A percentile compares a stretch with the other conserved stretches of the same genome.
Evolutionary conservation across 1,140 invertebrate species (phyloP).

Genomic region (Drosophila elegans): DNA sequence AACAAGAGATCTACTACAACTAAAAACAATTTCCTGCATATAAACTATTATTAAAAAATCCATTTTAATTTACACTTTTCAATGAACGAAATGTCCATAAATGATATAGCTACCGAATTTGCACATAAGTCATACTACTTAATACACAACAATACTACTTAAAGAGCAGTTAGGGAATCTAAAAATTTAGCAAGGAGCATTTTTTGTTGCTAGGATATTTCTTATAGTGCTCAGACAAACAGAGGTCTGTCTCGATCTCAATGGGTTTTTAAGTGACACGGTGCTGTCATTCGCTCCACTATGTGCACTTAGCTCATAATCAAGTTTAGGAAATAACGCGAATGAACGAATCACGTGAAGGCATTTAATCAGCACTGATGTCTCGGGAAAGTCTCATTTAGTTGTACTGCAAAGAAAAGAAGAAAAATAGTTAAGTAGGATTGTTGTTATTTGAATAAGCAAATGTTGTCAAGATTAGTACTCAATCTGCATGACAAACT

Average conservation of each 20-base stretch:
- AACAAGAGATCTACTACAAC: no score
- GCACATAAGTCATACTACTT: no score
- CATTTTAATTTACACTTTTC: no score
- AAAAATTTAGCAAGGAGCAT: not conserved
- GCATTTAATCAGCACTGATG: conserved; percentile 31
- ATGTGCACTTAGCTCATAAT: conserved; percentile 38
- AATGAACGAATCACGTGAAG: conserved; percentile 8
- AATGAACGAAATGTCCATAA: no score
- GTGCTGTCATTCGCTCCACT: conserved; percentile 24
- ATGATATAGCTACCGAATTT: no score
- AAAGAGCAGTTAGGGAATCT: no score
- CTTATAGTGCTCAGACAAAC: not conserved
- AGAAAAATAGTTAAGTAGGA: conserved; percentile 13
- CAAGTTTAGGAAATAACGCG: conserved; percentile 30
- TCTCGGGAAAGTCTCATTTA: not conserved
- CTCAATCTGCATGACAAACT: conserved; percentile 1
- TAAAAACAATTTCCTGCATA: no score
- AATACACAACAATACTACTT: no score
- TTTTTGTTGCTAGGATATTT: not conserved
- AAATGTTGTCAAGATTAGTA: not conserved
- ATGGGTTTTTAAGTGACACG: conserved; percentile 68
- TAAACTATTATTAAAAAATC: no score
- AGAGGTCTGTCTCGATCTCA: conserved; percentile 39
- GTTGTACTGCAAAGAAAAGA: not conserved
- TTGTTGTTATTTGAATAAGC: conserved; percentile 6